Conservation (phyloP, 2,113 vertebrate genomes). For the Macroglossus sobrinus region DNA sequence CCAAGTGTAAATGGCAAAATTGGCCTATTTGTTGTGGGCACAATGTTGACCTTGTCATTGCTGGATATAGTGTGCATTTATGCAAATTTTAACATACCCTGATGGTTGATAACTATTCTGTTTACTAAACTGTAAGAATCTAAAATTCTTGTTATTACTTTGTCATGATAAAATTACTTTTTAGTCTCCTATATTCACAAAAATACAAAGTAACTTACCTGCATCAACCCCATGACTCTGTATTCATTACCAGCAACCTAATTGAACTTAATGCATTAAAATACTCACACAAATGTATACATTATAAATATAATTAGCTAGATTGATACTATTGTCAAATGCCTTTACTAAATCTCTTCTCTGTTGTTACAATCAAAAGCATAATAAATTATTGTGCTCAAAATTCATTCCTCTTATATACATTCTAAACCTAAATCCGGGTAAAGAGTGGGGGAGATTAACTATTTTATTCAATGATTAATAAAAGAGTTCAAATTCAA, state of each 20-base stretch:
- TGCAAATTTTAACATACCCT: not conserved
- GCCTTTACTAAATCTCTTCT: not conserved
- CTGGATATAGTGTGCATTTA: not conserved
- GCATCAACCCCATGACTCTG: not conserved
- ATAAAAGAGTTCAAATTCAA: not conserved
- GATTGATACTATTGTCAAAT: not conserved
- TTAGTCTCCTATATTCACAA: not conserved
- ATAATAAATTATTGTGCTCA: not conserved
- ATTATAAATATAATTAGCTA: not conserved
- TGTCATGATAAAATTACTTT: not conserved
- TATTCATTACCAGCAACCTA: not conserved
- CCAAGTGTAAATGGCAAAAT: conserved; percentile 52
- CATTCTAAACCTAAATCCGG: not conserved
- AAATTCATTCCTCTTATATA: not conserved
- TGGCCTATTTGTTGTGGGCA: not conserved
- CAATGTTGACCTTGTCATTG: not conserved
- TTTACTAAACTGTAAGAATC: not conserved
- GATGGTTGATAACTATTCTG: not conserved
- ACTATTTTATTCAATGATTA: not conserved
- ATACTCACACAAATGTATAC: fast-evolving
- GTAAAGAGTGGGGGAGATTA: no score
- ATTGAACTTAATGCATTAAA: not conserved
- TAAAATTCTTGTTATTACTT: not conserved
- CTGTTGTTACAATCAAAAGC: not conserved
- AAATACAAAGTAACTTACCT: not conserved